phyloP scores from a whole-genome alignment of 2,888 invertebrate genomes.

The Fragum sueziense region DNA sequence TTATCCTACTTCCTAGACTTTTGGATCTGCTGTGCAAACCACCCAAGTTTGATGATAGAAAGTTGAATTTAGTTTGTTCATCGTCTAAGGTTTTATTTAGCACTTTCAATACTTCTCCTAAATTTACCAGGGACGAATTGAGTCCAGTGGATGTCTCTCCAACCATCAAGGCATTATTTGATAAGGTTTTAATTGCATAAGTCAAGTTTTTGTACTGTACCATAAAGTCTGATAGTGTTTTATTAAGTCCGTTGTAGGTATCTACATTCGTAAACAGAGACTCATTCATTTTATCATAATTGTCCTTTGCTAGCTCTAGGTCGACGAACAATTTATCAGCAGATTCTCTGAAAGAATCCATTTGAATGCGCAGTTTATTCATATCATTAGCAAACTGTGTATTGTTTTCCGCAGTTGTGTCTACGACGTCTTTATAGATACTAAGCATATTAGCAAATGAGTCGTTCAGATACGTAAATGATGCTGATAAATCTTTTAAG shows the following conservation, averaged over 20 bases:
- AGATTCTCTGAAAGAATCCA: neutral
- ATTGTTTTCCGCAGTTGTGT: conserved; percentile 42
- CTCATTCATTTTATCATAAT: conserved; percentile 41
- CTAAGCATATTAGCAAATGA: conserved; percentile 35
- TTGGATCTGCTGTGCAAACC: conserved; percentile 27
- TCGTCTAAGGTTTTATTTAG: conserved; percentile 41
- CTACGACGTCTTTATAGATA: conserved; percentile 43
- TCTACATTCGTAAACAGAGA: conserved; percentile 29
- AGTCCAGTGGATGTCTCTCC: neutral
- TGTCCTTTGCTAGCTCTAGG: neutral
- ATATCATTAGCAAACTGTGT: conserved; percentile 1
- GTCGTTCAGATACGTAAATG: conserved; percentile 17
- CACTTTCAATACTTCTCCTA: conserved; percentile 14
- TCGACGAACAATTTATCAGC: neutral
- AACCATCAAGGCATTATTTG: neutral
- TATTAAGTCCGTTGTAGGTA: conserved; percentile 27
- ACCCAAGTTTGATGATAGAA: conserved; percentile 39
- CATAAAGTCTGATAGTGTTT: conserved; percentile 30
- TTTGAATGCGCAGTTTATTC: neutral
- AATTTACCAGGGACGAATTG: conserved; percentile 24
- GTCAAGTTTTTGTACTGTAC: conserved; percentile 9
- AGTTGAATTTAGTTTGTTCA: conserved; percentile 47
- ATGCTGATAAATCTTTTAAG: conserved; percentile 22
- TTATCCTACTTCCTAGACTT: conserved; percentile 13
- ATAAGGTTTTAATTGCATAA: conserved; percentile 14